phyloP scores from a whole-genome alignment of 1,140 invertebrate genomes.

The Hyphantria cunea region DNA sequence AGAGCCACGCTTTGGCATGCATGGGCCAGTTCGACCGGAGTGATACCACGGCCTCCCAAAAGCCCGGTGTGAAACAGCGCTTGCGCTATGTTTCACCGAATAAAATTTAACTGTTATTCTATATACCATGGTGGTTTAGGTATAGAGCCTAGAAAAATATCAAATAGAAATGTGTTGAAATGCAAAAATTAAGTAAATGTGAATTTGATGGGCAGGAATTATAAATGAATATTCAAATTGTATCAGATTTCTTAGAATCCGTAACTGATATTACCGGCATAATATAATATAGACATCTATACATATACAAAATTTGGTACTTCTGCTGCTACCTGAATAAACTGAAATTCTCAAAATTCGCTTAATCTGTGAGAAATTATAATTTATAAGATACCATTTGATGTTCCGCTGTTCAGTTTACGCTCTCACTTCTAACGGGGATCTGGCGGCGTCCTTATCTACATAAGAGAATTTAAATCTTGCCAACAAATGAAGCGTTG shows the following conservation, averaged over 20 bases:
- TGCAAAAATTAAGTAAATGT: background rate
- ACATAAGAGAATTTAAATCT: conserved; percentile 21
- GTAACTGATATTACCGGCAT: background rate
- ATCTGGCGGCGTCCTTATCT: conserved; percentile 7
- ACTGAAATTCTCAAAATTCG: background rate
- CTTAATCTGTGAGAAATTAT: conserved; percentile 19
- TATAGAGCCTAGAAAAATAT: too few relatives aligned
- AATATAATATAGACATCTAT: background rate
- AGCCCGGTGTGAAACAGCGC: too few relatives aligned
- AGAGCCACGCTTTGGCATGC: too few relatives aligned
- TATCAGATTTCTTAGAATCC: background rate
- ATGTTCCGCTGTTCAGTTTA: conserved; percentile 1
- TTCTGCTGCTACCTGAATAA: background rate
- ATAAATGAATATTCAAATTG: background rate
- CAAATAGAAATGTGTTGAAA: too few relatives aligned
- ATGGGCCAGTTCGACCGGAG: too few relatives aligned
- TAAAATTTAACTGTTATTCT: too few relatives aligned
- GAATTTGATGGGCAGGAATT: background rate
- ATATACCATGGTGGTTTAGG: too few relatives aligned
- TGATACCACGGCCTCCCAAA: too few relatives aligned
- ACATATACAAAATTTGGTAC: background rate
- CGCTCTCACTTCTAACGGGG: conserved; percentile 5
- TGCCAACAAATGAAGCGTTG: conserved; percentile 20
- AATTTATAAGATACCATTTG: conserved; percentile 24
- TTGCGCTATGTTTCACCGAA: too few relatives aligned